Conservation (phyloP, 37 sponge, comb jelly and placozoan genomes). For the Tethya wilhelma region DNA sequence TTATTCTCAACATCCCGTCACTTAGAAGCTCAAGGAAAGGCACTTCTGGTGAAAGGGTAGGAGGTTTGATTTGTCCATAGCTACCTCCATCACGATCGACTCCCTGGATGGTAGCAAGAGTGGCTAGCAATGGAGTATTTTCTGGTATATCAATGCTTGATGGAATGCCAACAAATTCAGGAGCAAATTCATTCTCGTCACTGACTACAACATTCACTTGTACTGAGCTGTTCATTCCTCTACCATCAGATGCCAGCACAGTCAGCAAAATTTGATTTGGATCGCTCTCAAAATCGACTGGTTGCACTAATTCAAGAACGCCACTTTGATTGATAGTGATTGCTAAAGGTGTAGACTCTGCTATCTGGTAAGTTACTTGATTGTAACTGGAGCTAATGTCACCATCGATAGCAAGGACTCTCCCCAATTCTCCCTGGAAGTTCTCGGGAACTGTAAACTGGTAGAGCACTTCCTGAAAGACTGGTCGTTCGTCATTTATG, state of each 20-base stretch:
- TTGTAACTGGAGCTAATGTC: conserved; percentile 28
- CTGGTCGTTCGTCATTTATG: conserved; percentile 51
- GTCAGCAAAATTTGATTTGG: conserved; percentile 7
- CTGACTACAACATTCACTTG: conserved; percentile 17
- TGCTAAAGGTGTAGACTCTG: background rate
- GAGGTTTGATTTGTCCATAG: conserved; percentile 12
- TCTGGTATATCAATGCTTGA: conserved; percentile 47
- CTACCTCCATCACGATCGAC: conserved; percentile 65
- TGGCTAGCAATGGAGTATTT: conserved; percentile 30
- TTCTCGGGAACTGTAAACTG: conserved; percentile 35
- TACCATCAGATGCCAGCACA: conserved; percentile 48
- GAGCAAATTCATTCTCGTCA: conserved; percentile 52
- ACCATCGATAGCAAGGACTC: conserved; percentile 34
- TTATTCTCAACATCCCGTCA: conserved; percentile 14
- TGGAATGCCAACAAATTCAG: conserved; percentile 13
- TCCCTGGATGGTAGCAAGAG: conserved; percentile 29
- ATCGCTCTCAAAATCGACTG: conserved; percentile 52
- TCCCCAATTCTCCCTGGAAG: background rate
- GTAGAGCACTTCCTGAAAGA: conserved; percentile 16
- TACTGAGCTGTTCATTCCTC: conserved; percentile 28
- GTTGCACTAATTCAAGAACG: conserved; percentile 10
- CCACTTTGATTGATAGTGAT: conserved; percentile 25
- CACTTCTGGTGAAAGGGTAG: background rate
- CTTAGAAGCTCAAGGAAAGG: background rate
- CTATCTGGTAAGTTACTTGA: conserved; percentile 23